These are phyloP conservation scores for Andinoacara biseriatus DNA, from an alignment of 2,113 vertebrate species.

Conservation along the genomic window DNA sequence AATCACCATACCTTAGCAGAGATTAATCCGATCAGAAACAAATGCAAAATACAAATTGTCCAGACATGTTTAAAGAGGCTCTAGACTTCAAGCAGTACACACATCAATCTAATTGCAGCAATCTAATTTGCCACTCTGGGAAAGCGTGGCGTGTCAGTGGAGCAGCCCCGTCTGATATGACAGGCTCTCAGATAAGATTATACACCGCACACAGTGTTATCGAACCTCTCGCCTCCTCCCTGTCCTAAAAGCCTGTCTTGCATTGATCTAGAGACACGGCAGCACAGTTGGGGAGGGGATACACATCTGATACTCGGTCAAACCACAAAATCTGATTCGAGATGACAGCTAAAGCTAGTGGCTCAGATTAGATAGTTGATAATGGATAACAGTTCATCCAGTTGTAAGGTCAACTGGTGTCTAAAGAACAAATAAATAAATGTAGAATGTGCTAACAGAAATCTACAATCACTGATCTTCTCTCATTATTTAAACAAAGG, in stretches of 20 bases:
- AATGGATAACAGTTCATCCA: slow-evolving; percentile 4
- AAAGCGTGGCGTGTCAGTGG: slow-evolving; percentile 55
- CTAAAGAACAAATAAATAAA: not conserved
- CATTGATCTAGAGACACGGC: slow-evolving; percentile 60
- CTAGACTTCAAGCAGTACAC: slow-evolving; percentile 29
- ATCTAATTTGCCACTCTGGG: slow-evolving; percentile 69
- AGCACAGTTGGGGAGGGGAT: slow-evolving; percentile 9
- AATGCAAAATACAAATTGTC: slow-evolving; percentile 42
- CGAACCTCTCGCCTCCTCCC: slow-evolving; percentile 42
- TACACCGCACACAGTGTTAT: slow-evolving; percentile 62
- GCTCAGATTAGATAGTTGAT: slow-evolving; percentile 53
- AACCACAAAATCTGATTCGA: slow-evolving; percentile 49
- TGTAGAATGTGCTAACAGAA: not conserved
- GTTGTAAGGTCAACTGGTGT: not conserved
- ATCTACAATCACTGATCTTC: not conserved
- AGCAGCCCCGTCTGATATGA: slow-evolving; percentile 69
- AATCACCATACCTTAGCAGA: slow-evolving; percentile 35
- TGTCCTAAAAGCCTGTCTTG: slow-evolving; percentile 50
- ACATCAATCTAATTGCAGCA: slow-evolving; percentile 66
- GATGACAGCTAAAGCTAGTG: slow-evolving; percentile 57
- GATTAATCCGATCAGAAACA: slow-evolving; percentile 49
- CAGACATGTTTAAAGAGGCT: slow-evolving; percentile 50
- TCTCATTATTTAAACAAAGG: slow-evolving; percentile 16
- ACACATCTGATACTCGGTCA: slow-evolving; percentile 51
- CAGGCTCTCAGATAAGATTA: slow-evolving; percentile 75